These are phyloP conservation scores for Enchytraeus crypticus DNA, from an alignment of 2,888 invertebrate species.

Conservation along the genomic window DNA sequence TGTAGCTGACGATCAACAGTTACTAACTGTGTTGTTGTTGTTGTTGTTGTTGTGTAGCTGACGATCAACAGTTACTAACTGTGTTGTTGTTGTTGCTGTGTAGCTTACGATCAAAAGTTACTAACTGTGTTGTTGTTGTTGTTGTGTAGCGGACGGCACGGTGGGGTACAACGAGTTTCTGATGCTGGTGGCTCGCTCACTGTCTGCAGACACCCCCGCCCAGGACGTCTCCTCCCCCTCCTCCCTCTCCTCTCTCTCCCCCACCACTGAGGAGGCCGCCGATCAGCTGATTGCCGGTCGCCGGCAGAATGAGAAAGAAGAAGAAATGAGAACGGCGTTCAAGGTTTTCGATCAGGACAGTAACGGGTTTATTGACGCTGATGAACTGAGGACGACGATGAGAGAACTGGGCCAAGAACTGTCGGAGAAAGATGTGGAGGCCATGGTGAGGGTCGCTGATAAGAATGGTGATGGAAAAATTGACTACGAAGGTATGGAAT, in stretches of 20 bases:
- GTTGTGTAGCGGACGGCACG: neutral
- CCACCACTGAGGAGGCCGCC: neutral
- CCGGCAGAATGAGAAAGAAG: neutral
- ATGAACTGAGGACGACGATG: conserved; percentile 42
- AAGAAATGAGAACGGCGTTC: conserved; percentile 6
- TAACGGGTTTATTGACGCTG: conserved; percentile 40
- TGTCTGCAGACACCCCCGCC: neutral
- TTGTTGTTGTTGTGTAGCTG: too few species aligned
- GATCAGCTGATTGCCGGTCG: too few species aligned
- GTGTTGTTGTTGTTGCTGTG: too few species aligned
- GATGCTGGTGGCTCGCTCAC: conserved; percentile 1
- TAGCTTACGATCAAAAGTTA: too few species aligned
- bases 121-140: too few species aligned
- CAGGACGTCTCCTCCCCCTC: neutral
- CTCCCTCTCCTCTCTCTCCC: neutral
- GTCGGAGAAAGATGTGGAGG: conserved; percentile 39
- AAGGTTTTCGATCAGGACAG: conserved; percentile 19
- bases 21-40: too few species aligned
- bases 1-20: too few species aligned
- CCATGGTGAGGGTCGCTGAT: conserved; percentile 43
- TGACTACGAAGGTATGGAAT: conserved; percentile 38
- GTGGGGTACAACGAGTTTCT: conserved; percentile 2
- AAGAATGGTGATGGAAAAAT: conserved; percentile 43
- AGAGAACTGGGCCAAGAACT: conserved; percentile 40
- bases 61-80: too few species aligned